Evolutionary conservation across 2,113 vertebrate genomes (phyloP), one percentile per base, ranked within the genome.

Genomic region (Pongo pygmaeus): DNA sequence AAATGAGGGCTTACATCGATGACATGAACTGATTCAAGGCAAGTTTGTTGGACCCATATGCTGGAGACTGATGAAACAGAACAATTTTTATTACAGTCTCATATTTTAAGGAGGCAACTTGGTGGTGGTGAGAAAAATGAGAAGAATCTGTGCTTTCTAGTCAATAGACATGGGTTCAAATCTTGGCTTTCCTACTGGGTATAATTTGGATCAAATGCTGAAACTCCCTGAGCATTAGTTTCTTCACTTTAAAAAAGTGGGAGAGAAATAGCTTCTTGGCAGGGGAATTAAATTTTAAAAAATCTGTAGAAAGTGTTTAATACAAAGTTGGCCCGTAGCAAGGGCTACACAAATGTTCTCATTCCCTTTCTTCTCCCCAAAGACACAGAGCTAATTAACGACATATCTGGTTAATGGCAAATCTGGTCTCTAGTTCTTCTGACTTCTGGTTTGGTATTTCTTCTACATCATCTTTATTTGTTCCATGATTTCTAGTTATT

Each of bases 161-260:
- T 32, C 69, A 93, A 74, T 52, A 88, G 90, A 94, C 52, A 46
- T 96, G 97, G 96, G 96, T 98, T 96, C 91, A 98, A 97, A 97
- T 94, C 32, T 95, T 87, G 35, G 77, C 40, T 89, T 89, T 38
- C 17, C 25, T 86, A 69, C 32, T 67, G 69, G n/a, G 17, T 83
- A 22, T 57, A 74, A 84, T 27, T 81, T 87, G 72, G 89, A 25
- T 75, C 77, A 96, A 96, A 74, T 18, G 69, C 35, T 77, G 69
- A 87, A 50, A 95, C 2, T 32, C 5, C 38, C 59, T 32, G 67
- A 93, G 38, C 46, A 50, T 84, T 59, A 75, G 14, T 74, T 88
- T 90, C 5, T 96, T 95, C 48, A 72, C n/a, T 70, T 64, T 91
- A 89, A 38, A 94, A 93, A 97, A 83, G 16, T 25, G 35, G 32